These are phyloP conservation scores for Corydoras maculifer DNA, from an alignment of 2,113 vertebrate species.

Conservation along the genomic window DNA sequence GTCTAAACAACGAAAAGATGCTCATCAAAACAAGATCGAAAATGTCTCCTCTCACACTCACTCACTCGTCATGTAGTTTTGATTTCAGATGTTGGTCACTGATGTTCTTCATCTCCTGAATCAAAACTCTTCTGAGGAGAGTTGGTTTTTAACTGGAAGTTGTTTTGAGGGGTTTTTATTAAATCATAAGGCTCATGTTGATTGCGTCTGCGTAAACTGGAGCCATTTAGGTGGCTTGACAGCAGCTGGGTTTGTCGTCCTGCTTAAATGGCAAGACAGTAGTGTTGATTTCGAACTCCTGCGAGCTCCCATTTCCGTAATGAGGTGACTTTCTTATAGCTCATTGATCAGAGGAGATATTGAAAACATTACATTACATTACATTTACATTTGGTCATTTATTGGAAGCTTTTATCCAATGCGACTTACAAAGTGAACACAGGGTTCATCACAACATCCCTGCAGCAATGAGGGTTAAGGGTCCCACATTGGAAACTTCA, in stretches of 20 bases:
- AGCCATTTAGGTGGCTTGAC: conserved; percentile 18
- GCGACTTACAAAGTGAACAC: too few relatives aligned
- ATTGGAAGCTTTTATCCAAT: too few relatives aligned
- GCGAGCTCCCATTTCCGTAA: conserved; percentile 16
- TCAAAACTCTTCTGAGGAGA: too few relatives aligned
- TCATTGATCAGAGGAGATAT: conserved; percentile 31
- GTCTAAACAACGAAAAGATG: conserved; percentile 37
- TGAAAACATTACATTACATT: too few relatives aligned
- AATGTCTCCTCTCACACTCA: conserved; percentile 19
- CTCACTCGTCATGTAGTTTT: background rate
- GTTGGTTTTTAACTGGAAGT: conserved; percentile 7
- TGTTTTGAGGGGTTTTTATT: background rate
- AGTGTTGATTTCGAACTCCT: conserved; percentile 32
- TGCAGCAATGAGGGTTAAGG: too few relatives aligned
- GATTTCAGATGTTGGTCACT: background rate
- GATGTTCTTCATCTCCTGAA: too few relatives aligned
- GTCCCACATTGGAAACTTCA: too few relatives aligned
- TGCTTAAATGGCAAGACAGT: conserved; percentile 30
- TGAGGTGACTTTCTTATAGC: conserved; percentile 31
- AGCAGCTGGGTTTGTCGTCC: conserved; percentile 29
- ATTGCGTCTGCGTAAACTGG: background rate
- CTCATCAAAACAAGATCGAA: conserved; percentile 6
- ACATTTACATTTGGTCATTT: too few relatives aligned
- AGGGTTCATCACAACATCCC: too few relatives aligned
- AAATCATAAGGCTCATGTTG: background rate